Evolutionary conservation across 2,888 invertebrate genomes (phyloP), one percentile per base, ranked within the genome.

Genomic region (Leptopilina myrica): DNA sequence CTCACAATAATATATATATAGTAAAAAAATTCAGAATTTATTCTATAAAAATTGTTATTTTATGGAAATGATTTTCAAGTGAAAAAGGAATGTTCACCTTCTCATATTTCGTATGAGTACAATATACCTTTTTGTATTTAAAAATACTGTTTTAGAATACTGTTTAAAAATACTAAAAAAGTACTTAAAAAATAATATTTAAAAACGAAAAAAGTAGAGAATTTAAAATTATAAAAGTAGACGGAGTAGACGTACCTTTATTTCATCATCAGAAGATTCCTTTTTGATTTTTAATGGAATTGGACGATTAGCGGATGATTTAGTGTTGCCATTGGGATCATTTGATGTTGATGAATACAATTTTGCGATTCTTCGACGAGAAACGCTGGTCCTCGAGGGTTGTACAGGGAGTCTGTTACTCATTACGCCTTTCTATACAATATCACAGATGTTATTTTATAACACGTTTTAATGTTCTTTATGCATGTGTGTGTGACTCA

Each of bases 211-310:
- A 8, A 7, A 43, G 43, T 43, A 43, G 2, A 33, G 5, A 4
- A 33, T 33, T 33, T 26, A 8, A 46, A 76, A 64, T 64, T 77
- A 33, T 20, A 20, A 20, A 1, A 20, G 20, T 20, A 20, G 20
- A 20, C 20, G 2, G 46, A 46, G 49, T 11, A 2, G 9, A 69
- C 76, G 59, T 67, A 82, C 84, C 82, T 84, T 84, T 64, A 84
- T 82, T 53, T 84, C 84, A 76, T 84, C 84, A 62, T 84, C 84
- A 8, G 84, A 81, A 15, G 83, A 33, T 77, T 84, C 84, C n/a
- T 83, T 84, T 46, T 84, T 83, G 2, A 84, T 83, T 11, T 69
- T 78, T 78, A 82, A 81, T n/a, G 83, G 77, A 49, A 76, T 78
- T 65, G 82, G 12, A 20, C 77, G 62, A 9, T 76, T 80, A 59